Conservation (phyloP, 1,140 invertebrate genomes). For the Lerema accius region DNA sequence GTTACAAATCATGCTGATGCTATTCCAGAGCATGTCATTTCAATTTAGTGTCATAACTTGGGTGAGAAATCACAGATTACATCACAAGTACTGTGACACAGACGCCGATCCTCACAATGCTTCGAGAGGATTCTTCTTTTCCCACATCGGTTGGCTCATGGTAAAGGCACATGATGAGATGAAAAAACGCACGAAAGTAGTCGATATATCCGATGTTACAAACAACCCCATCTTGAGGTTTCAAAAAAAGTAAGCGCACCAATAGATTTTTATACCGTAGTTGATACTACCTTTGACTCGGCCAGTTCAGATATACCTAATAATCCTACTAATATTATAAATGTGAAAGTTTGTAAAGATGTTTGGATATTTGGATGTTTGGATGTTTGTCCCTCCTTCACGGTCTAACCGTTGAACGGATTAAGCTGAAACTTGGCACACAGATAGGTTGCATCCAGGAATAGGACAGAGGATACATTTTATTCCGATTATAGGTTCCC, state of each 20-base stretch:
- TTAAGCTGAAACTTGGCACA: too few species aligned
- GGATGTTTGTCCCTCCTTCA: too few species aligned
- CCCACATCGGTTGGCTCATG: conserved; percentile 36
- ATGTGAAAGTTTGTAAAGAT: too few species aligned
- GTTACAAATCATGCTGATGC: conserved; percentile 87
- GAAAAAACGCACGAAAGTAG: conserved; percentile 18
- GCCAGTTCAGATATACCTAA: too few species aligned
- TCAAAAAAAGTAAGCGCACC: conserved; percentile 8
- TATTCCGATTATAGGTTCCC: too few species aligned
- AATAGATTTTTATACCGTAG: too few species aligned
- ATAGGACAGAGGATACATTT: too few species aligned
- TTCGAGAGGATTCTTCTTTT: conserved; percentile 37
- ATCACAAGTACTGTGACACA: conserved; percentile 36
- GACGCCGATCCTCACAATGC: conserved; percentile 41
- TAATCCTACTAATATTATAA: too few species aligned
- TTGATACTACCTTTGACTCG: too few species aligned
- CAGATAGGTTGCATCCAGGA: too few species aligned
- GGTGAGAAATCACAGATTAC: conserved; percentile 31
- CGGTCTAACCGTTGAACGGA: too few species aligned
- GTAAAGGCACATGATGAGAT: conserved; percentile 26
- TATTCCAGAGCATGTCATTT: conserved; percentile 87
- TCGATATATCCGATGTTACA: conserved; percentile 30
- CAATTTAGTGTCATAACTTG: conserved; percentile 31
- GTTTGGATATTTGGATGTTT: too few species aligned
- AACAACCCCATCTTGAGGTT: conserved; percentile 24